These are phyloP conservation scores for Hoplodrina ambigua DNA, from an alignment of 2,888 invertebrate genomes.

Conservation along the genomic window DNA sequence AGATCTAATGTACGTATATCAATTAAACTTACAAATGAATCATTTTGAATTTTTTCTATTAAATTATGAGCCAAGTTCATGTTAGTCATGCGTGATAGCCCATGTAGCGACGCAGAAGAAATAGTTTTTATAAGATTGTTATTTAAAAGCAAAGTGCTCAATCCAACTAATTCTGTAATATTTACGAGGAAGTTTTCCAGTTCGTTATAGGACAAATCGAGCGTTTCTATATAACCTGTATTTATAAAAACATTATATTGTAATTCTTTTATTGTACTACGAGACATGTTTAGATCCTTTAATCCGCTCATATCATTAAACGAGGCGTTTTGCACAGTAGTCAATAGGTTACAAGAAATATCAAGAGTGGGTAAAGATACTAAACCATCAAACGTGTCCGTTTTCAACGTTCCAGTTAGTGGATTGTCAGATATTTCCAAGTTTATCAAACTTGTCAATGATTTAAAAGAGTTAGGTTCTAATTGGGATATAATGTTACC, in stretches of 20 bases:
- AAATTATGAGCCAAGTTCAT: constrained; percentile 72
- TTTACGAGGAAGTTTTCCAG: constrained; percentile 74
- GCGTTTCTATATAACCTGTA: constrained; percentile 70
- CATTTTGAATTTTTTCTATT: constrained; percentile 63
- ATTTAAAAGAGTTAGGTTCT: constrained; percentile 71
- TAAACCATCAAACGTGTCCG: constrained; percentile 76
- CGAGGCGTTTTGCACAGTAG: constrained; percentile 73
- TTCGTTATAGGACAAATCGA: constrained; percentile 80
- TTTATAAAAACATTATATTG: constrained; percentile 75
- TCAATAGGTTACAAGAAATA: constrained; percentile 74
- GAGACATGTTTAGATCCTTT: constrained; percentile 76
- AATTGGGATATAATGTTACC: constrained; percentile 76
- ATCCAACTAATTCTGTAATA: constrained; percentile 69
- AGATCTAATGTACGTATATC: constrained; percentile 74
- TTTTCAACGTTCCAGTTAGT: constrained; percentile 70
- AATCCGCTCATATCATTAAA: constrained; percentile 76
- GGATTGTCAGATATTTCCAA: constrained; percentile 78
- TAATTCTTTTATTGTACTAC: constrained; percentile 71
- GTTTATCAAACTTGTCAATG: constrained; percentile 70
- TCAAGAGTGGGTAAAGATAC: constrained; percentile 75
- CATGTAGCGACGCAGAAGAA: constrained; percentile 60
- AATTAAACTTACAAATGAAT: constrained; percentile 67
- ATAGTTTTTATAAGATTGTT: constrained; percentile 74
- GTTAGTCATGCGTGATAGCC: constrained; percentile 64
- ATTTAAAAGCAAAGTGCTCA: constrained; percentile 71